Evolutionary conservation across 2,888 invertebrate genomes (phyloP).

Genomic region (Lacanobia wlatinum): DNA sequence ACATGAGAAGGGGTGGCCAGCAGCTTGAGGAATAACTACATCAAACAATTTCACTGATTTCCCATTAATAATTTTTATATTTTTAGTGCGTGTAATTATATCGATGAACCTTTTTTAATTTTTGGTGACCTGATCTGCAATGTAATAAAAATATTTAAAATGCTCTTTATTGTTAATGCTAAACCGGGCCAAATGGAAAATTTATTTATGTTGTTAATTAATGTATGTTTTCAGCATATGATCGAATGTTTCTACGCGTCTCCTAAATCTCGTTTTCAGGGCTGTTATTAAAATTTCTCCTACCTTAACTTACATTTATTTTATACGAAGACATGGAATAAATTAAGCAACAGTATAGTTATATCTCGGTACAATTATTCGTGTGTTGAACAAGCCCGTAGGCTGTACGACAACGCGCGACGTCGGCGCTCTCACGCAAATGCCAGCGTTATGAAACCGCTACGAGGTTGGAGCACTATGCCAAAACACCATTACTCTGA

Average conservation of each 20-base stretch:
- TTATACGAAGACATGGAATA: constrained; percentile 52
- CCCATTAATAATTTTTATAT: not conserved
- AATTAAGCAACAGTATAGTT: constrained; percentile 56
- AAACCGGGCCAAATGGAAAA: too few species aligned
- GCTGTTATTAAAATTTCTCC: constrained; percentile 14
- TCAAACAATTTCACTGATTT: not conserved
- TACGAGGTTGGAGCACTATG: constrained; percentile 71
- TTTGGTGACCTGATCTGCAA: not conserved
- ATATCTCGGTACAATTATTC: constrained; percentile 62
- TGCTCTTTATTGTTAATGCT: too few species aligned
- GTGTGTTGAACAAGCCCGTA: constrained; percentile 70
- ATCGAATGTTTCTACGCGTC: not conserved
- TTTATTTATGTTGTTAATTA: not conserved
- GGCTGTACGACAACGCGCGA: constrained; percentile 75
- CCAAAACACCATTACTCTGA: constrained; percentile 68
- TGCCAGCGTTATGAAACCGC: constrained; percentile 82
- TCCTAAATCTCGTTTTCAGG: constrained; percentile 5
- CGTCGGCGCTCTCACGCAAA: constrained; percentile 80
- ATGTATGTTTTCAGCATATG: not conserved
- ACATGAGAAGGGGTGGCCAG: not conserved
- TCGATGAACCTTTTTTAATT: not conserved
- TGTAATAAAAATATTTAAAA: too few species aligned
- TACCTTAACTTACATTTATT: constrained; percentile 40
- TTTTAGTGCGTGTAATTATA: not conserved
- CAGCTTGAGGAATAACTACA: not conserved